Evolutionary conservation across 2,888 invertebrate species (phyloP), one percentile per base, ranked within the genome.

Genomic region (Crocallis elinguaria): DNA sequence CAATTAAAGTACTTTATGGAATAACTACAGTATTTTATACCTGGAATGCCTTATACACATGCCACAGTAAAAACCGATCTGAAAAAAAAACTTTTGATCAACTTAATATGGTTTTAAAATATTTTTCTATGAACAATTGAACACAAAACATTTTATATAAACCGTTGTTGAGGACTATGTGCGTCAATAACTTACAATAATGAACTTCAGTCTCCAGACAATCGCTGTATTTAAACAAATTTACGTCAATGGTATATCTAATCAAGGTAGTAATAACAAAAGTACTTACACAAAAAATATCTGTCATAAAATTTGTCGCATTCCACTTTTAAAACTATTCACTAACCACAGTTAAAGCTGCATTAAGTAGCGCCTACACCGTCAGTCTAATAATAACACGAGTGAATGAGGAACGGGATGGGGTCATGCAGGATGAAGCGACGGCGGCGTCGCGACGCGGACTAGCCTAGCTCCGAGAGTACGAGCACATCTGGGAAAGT

Each of bases 401-500:
- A 58, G 57, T 60, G 62, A 62, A 64, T 53, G 6, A 27, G 46
- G 46, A 41, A 39, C 19, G 19, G 49, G 37, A 38, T 19, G 50
- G 23, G 11, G 48, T 13, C 5, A 42, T 33, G 50, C 60, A 42
- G 42, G 55, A 49, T 14, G 42, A 11, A 33, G 36, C 42, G n/a
- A n/a, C n/a, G 43, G 32, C 57, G 52, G 55, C 45, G 59, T 43
- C 57, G 46, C 56, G 48, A 14, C 41, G 57, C 43, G 41, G 14
- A 51, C 57, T 51, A 41, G 65, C 60, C 63, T 57, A 62, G 57
- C 50, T 23, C 1, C 29, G 52, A 63, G 50, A 41, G 53, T 51
- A 52, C 57, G 54, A n/a, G 29, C 62, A 65, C 75, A 73, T 72
- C 75, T 75, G 76, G 71, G 75, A 70, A 68, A 75, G 72, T 77